These are phyloP conservation scores for Ariopsis seemanni DNA, from an alignment of 2,113 vertebrate genomes.

Conservation along the genomic window DNA sequence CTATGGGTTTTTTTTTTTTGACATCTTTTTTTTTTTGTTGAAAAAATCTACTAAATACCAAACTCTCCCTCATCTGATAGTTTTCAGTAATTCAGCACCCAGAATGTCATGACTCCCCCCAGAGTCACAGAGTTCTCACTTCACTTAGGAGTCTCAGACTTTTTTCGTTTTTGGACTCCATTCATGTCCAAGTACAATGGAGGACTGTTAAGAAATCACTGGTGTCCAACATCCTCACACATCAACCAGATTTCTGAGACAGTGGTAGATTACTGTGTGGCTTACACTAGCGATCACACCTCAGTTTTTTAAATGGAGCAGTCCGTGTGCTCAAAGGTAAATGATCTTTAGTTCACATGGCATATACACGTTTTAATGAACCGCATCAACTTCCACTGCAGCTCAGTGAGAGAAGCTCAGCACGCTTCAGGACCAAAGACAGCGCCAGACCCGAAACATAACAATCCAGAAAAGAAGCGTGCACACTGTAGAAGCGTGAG, in stretches of 20 bases:
- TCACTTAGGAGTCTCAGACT: background rate
- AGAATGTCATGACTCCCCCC: background rate
- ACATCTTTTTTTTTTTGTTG: background rate
- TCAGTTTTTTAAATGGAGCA: background rate
- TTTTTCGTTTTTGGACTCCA: too few species aligned
- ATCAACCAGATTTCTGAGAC: background rate
- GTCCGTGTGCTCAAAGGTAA: background rate
- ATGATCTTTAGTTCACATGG: constrained; percentile 62
- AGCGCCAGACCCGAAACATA: constrained; percentile 13
- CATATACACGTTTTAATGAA: constrained; percentile 29
- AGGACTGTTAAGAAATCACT: constrained; percentile 5
- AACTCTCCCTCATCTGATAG: background rate
- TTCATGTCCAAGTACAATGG: background rate
- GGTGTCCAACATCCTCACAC: background rate
- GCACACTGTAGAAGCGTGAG: background rate
- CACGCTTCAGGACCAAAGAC: constrained; percentile 45
- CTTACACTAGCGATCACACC: background rate
- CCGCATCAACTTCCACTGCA: constrained; percentile 52
- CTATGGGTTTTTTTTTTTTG: background rate
- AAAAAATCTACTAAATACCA: background rate
- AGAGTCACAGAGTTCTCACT: background rate
- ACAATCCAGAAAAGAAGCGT: background rate
- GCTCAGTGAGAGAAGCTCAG: background rate
- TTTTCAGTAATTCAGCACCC: background rate
- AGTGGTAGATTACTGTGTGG: background rate